Conservation (phyloP, 2,113 vertebrate genomes). For the Scomber scombrus region DNA sequence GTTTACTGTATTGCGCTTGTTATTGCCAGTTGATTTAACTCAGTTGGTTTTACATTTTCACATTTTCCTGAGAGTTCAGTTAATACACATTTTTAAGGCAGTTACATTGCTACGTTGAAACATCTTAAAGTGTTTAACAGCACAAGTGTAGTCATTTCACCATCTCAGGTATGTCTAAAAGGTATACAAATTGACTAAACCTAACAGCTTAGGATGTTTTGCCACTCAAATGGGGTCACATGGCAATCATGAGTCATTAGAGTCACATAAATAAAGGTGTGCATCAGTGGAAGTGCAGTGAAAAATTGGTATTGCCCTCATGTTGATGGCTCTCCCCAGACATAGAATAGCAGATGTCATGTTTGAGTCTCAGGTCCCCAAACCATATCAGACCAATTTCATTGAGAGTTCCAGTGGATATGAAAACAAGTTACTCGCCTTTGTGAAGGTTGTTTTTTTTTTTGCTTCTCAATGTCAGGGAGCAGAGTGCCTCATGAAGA, state of each 20-base stretch:
- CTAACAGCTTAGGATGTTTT: conserved; percentile 16
- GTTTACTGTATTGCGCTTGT: too few relatives aligned
- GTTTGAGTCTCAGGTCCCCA: not conserved
- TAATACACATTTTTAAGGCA: too few relatives aligned
- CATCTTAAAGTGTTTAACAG: too few relatives aligned
- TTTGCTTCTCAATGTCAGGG: not conserved
- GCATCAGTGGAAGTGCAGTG: too few relatives aligned
- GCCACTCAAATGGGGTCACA: conserved; percentile 16
- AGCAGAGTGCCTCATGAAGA: not conserved
- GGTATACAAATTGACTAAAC: conserved; percentile 1
- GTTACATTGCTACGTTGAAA: too few relatives aligned
- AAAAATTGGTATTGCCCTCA: not conserved
- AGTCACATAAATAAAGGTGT: not conserved
- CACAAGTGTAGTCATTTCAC: conserved; percentile 16
- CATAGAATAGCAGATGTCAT: conserved; percentile 6
- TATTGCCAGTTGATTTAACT: too few relatives aligned
- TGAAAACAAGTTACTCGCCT: conserved; percentile 5
- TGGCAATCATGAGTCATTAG: not conserved
- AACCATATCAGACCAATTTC: conserved; percentile 1
- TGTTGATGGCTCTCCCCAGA: not conserved
- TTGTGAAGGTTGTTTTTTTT: not conserved
- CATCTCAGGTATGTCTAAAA: conserved; percentile 11
- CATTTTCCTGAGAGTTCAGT: too few relatives aligned
- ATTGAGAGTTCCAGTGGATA: conserved; percentile 4
- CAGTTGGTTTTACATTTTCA: too few relatives aligned